Conservation (phyloP, 2,888 invertebrate genomes). For the Sphaerolaimus hirsutus region DNA sequence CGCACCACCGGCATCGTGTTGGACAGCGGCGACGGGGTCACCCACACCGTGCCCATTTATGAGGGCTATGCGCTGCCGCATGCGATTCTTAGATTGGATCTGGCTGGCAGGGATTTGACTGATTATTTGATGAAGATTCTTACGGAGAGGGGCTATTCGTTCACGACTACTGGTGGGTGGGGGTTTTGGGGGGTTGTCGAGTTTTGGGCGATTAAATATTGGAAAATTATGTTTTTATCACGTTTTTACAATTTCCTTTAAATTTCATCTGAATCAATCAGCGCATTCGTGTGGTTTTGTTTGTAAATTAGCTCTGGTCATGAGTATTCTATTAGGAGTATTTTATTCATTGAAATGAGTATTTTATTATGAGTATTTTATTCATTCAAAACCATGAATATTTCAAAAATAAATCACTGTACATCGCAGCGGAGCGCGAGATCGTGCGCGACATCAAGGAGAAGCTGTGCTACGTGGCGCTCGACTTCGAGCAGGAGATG, state of each 20-base stretch:
- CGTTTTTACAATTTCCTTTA: too few relatives aligned
- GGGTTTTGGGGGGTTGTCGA: too few relatives aligned
- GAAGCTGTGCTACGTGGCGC: constrained; percentile 70
- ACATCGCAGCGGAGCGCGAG: constrained; percentile 47
- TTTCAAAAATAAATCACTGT: too few relatives aligned
- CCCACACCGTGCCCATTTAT: constrained; percentile 41
- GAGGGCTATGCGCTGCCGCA: constrained; percentile 41
- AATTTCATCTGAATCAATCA: too few relatives aligned
- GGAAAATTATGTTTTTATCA: too few relatives aligned
- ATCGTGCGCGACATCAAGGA: constrained; percentile 82
- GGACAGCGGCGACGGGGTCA: constrained; percentile 37
- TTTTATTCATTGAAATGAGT: too few relatives aligned
- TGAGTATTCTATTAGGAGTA: too few relatives aligned
- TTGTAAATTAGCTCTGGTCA: too few relatives aligned
- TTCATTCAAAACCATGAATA: too few relatives aligned
- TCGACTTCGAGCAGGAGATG: constrained; percentile 87
- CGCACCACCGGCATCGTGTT: constrained; percentile 43
- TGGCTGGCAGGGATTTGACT: constrained; percentile 41
- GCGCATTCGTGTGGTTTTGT: too few relatives aligned
- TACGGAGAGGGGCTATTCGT: constrained; percentile 29
- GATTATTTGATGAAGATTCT: constrained; percentile 37
- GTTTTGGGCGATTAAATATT: too few relatives aligned
- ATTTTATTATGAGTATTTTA: too few relatives aligned
- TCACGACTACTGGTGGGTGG: constrained; percentile 28
- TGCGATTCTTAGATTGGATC: constrained; percentile 51